A percentile compares a stretch with the other conserved stretches of the same genome.
These are phyloP conservation scores for Drosophila pruinosa DNA, from an alignment of 1,140 invertebrate species.

Conservation along the genomic window DNA sequence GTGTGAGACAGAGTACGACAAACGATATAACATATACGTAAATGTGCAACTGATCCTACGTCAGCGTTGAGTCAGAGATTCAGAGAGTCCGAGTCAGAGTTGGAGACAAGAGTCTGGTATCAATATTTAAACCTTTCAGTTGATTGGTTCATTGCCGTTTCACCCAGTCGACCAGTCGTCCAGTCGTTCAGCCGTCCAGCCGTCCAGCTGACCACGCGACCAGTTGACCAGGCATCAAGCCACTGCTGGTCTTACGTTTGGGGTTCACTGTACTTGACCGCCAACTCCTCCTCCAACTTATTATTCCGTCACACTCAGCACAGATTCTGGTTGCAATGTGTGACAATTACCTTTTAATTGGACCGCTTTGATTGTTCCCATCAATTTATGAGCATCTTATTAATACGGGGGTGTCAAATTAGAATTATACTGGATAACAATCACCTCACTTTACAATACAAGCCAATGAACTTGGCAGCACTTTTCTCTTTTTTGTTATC, in stretches of 20 bases:
- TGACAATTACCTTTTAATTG: slow-evolving; percentile 74
- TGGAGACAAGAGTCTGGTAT: background rate
- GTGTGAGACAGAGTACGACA: too few relatives aligned
- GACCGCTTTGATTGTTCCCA: slow-evolving; percentile 41
- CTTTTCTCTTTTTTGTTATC: background rate
- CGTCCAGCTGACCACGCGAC: slow-evolving; percentile 25
- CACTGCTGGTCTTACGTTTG: slow-evolving; percentile 49
- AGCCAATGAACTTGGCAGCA: slow-evolving; percentile 27
- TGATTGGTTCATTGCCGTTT: slow-evolving; percentile 68
- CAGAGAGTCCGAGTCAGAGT: background rate
- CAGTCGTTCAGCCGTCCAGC: background rate
- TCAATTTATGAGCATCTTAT: slow-evolving; percentile 24
- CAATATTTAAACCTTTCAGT: slow-evolving; percentile 17
- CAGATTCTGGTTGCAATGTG: slow-evolving; percentile 40
- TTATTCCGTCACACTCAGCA: background rate
- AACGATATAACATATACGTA: too few relatives aligned
- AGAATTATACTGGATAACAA: background rate
- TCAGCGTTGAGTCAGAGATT: slow-evolving; percentile 22
- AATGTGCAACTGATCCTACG: background rate
- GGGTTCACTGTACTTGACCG: slow-evolving; percentile 55
- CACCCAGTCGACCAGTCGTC: slow-evolving; percentile 40
- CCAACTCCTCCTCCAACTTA: slow-evolving; percentile 7
- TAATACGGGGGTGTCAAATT: background rate
- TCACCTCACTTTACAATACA: background rate
- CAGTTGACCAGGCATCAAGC: slow-evolving; percentile 28